These are phyloP conservation scores for Aurelia coerulea DNA, from an alignment of 30 jellyfish, hydroid and myxozoan species.

Conservation along the genomic window DNA sequence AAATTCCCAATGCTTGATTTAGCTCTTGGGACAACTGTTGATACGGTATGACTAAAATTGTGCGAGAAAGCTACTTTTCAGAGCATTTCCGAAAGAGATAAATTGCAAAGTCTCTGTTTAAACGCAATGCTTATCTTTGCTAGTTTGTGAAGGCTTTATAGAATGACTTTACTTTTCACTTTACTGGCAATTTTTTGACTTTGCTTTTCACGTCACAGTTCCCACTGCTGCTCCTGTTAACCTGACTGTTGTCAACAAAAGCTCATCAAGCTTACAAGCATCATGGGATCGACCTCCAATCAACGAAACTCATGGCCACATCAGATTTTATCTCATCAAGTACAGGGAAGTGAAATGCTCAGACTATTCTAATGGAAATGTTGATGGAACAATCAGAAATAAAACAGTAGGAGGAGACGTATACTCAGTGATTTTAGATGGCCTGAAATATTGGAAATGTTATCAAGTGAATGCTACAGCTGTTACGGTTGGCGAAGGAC, in stretches of 20 bases:
- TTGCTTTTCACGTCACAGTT: background rate
- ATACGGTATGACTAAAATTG: no score
- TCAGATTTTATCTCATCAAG: background rate
- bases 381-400: background rate
- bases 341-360: background rate
- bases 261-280: constrained; percentile 10
- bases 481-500: constrained; percentile 10
- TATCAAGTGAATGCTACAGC: constrained; percentile 36
- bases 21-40: no score
- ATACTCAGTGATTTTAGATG: background rate
- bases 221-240: constrained; percentile 15
- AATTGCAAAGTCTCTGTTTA: no score
- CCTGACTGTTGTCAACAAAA: background rate
- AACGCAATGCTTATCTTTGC: no score
- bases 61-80: no score
- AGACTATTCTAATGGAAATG: background rate
- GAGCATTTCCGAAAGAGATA: no score
- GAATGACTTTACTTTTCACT: no score
- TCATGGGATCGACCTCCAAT: background rate
- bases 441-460: constrained; percentile 24
- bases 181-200: no score
- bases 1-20: no score
- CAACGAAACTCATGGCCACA: background rate
- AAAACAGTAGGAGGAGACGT: background rate
- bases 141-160: no score